Evolutionary conservation across 2,797 vertebrate genomes (phyloP).

Genomic region (Cyprinodon diabolis): DNA sequence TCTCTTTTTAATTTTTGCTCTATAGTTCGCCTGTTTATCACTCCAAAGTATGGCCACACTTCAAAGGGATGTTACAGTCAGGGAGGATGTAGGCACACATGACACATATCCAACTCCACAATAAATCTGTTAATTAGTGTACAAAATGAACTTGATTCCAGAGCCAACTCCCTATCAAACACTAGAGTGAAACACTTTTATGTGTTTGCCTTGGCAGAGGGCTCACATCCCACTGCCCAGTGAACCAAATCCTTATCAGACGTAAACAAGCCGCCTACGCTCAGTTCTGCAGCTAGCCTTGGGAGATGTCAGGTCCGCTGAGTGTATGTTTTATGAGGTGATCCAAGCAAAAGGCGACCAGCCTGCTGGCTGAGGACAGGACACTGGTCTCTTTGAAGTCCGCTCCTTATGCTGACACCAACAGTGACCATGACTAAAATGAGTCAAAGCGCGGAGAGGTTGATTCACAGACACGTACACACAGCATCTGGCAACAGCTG

Average conservation of each 20-base stretch:
- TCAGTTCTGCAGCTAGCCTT: slow-evolving; percentile 59
- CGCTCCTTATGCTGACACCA: slow-evolving; percentile 44
- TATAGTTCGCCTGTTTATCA: slow-evolving; percentile 42
- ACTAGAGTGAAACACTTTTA: slow-evolving; percentile 66
- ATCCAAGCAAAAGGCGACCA: slow-evolving; percentile 57
- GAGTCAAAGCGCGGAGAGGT: slow-evolving; percentile 48
- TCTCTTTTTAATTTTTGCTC: slow-evolving; percentile 56
- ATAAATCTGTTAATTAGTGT: slow-evolving; percentile 67
- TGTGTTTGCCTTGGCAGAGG: slow-evolving; percentile 69
- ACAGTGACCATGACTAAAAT: slow-evolving; percentile 49
- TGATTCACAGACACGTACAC: background rate
- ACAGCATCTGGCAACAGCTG: slow-evolving; percentile 23
- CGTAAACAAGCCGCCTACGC: slow-evolving; percentile 72
- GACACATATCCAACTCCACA: slow-evolving; percentile 47
- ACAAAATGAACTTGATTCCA: slow-evolving; percentile 58
- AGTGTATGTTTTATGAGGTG: slow-evolving; percentile 63
- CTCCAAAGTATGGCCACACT: slow-evolving; percentile 41
- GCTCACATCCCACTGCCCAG: slow-evolving; percentile 53
- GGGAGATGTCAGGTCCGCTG: slow-evolving; percentile 60
- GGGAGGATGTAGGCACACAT: slow-evolving; percentile 36
- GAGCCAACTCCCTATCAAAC: slow-evolving; percentile 65
- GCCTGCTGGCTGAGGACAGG: slow-evolving; percentile 44
- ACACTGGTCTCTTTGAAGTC: slow-evolving; percentile 64
- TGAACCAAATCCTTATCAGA: slow-evolving; percentile 73
- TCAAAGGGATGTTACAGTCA: slow-evolving; percentile 50